A percentile compares a stretch with the other conserved stretches of the same genome.
phyloP scores from a whole-genome alignment of 2,888 invertebrate species.

The Myathropa florea region DNA sequence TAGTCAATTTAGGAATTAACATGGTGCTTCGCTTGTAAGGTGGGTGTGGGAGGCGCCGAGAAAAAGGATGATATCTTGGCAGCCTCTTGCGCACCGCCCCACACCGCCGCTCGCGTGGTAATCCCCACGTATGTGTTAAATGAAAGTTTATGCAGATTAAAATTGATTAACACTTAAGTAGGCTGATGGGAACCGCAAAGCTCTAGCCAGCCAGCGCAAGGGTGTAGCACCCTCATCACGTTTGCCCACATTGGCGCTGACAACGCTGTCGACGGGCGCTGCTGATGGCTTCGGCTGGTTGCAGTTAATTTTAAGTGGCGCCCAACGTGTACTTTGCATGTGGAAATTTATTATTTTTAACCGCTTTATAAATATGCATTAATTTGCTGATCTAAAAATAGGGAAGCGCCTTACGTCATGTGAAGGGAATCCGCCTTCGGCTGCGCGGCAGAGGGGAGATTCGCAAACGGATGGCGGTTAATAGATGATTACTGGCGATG shows the following conservation, averaged over 20 bases:
- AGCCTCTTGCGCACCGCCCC: background rate
- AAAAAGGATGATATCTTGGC: slow-evolving; percentile 35
- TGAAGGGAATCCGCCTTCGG: too few relatives aligned
- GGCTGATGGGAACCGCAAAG: slow-evolving; percentile 38
- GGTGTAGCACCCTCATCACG: background rate
- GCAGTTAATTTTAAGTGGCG: slow-evolving; percentile 63
- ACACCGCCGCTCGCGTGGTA: background rate
- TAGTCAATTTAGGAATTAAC: slow-evolving; percentile 67
- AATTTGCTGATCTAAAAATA: slow-evolving; percentile 60
- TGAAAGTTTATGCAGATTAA: slow-evolving; percentile 67
- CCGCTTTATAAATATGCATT: slow-evolving; percentile 67
- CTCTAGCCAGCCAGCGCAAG: background rate
- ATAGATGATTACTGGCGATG: slow-evolving; percentile 28
- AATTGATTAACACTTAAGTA: slow-evolving; percentile 66
- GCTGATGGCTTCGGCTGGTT: slow-evolving; percentile 13
- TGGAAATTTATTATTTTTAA: slow-evolving; percentile 61
- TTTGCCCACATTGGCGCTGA: background rate
- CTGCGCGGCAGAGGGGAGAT: too few relatives aligned
- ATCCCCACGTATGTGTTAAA: slow-evolving; percentile 49
- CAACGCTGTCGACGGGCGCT: background rate
- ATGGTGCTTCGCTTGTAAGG: slow-evolving; percentile 31
- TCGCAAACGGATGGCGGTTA: background rate
- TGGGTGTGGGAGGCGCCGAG: background rate
- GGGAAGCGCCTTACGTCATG: slow-evolving; percentile 16
- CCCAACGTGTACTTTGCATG: slow-evolving; percentile 40